phyloP scores from a whole-genome alignment of 2,888 invertebrate genomes.

The Emmelina monodactyla region DNA sequence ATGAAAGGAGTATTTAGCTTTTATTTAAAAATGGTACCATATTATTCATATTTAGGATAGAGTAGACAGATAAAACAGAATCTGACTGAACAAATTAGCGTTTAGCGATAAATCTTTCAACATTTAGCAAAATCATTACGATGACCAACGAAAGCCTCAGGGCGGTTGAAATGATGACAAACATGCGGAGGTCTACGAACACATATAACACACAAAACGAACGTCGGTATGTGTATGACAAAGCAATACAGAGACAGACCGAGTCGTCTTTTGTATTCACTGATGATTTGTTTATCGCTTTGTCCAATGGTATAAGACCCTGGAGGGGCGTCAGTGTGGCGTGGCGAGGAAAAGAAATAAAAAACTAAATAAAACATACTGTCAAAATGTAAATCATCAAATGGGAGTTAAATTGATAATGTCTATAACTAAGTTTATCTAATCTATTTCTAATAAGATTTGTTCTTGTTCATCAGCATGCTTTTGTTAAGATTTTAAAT shows the following conservation, averaged over 20 bases:
- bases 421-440: constrained; percentile 14
- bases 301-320: constrained; percentile 62
- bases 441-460: constrained; percentile 39
- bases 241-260: constrained; percentile 56
- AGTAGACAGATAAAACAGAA: no score
- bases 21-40: no score
- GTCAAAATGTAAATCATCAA: constrained; percentile 25
- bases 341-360: constrained; percentile 44
- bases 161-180: constrained; percentile 29
- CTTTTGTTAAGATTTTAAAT: not conserved
- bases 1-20: no score
- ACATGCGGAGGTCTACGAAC: constrained; percentile 34
- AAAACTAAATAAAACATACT: constrained; percentile 39
- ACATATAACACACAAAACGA: constrained; percentile 30
- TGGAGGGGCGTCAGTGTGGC: constrained; percentile 48
- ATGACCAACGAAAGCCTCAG: not conserved
- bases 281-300: constrained; percentile 62
- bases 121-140: constrained; percentile 1
- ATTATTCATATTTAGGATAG: no score
- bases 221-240: constrained; percentile 37
- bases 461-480: constrained; percentile 35
- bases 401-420: constrained; percentile 25
- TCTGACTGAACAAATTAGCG: not conserved
- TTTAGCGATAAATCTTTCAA: constrained; percentile 8
- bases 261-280: constrained; percentile 56